Base-by-base conservation (phyloP, 2,888 invertebrate species). In the Archips crataeganus region DNA sequence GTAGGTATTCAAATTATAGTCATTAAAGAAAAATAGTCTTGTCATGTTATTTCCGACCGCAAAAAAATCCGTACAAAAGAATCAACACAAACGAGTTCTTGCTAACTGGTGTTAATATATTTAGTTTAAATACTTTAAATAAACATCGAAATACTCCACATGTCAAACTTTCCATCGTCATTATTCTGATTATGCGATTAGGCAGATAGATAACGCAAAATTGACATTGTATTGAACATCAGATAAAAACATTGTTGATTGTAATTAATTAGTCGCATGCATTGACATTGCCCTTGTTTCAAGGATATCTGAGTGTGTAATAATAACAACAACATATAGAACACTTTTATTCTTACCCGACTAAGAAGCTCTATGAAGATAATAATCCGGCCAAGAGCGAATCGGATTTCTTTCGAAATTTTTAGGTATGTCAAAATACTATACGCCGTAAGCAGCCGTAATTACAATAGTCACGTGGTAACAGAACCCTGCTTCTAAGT, bases 201-300 rank as follows among this genome's bases (percentile, higher is more conserved):
- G 45, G 32, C 23, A 47, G 23, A 11, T 42, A n/a, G n/a, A 23
- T 61, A 60, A 36, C 47, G 65, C 23, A 32, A 34, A 47, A 59
- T 3, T 64, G 13, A 71, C 70, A 64, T 47, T 23, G 49, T 39
- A 65, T 65, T 49, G 64, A 59, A 13, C 62, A 54, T 54, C 64
- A 49, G 64, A 64, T 71, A 49, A 64, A 32, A 57, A 13, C 64
- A 65, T 65, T 34, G 49, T 47, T 32, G 65, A 59, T 49, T 15
- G 36, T 61, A 42, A 11, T 54, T 42, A 63, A 47, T 51, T 70
- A 57, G 13, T 9, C 13, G 47, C 36, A 47, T 34, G 47, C 47
- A 47, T 34, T 57, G 36, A 59, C 36, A 47, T 47, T 62, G 23
- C 32, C 45, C 36, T 63, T 36, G 63, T 32, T 6, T 32, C 15